Conservation (phyloP, 2,113 vertebrate species). For the Bagarius yarrelli region DNA sequence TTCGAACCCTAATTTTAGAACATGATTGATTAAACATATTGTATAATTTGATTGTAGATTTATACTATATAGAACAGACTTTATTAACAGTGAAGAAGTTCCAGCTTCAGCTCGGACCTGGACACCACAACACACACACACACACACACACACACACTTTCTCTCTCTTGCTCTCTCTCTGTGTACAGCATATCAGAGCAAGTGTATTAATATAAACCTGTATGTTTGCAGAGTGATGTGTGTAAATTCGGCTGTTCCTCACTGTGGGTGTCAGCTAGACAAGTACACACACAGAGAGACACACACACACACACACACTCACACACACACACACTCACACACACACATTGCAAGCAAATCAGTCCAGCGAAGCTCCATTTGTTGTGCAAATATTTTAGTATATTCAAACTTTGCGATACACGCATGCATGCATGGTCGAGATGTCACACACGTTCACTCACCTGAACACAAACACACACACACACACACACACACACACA, state of each 20-base stretch:
- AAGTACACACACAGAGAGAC: slow-evolving; percentile 47
- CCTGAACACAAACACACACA: neutral
- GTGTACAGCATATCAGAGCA: too few relatives aligned
- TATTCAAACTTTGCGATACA: slow-evolving; percentile 41
- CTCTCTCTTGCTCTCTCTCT: too few relatives aligned
- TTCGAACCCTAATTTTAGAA: too few relatives aligned
- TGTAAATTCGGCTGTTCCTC: slow-evolving; percentile 42
- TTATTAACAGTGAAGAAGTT: too few relatives aligned
- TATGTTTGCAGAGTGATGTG: slow-evolving; percentile 32
- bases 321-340: neutral
- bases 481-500: neutral
- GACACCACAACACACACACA: too few relatives aligned
- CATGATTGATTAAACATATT: too few relatives aligned
- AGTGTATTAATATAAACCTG: slow-evolving; percentile 22
- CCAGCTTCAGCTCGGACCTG: too few relatives aligned
- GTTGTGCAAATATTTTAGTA: slow-evolving; percentile 72
- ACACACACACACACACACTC: slow-evolving; percentile 37
- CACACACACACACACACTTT: too few relatives aligned
- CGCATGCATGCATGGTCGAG: slow-evolving; percentile 39
- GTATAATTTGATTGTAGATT: too few relatives aligned
- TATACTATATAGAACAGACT: too few relatives aligned
- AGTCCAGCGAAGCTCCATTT: slow-evolving; percentile 69
- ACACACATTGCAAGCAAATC: slow-evolving; percentile 68
- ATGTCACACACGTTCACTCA: slow-evolving; percentile 10
- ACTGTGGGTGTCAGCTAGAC: slow-evolving; percentile 47